Conservation (phyloP, 2,797 vertebrate genomes). For the Liparis tanakae region DNA sequence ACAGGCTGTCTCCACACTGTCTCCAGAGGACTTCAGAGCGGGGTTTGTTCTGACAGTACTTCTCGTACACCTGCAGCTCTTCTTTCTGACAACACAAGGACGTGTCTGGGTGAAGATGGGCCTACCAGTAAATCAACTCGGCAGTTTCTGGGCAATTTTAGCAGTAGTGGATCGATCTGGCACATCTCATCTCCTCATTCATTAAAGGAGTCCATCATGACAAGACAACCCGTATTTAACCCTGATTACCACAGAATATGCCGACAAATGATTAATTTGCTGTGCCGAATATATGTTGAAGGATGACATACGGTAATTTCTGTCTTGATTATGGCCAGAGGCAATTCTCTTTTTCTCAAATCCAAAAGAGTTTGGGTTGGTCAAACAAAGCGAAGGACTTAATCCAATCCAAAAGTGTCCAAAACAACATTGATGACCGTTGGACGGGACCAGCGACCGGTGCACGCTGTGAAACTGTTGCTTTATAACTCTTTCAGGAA, state of each 20-base stretch:
- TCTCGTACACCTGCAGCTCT: slow-evolving; percentile 96
- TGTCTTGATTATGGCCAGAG: neutral
- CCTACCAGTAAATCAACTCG: neutral
- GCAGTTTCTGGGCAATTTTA: neutral
- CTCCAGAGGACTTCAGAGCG: slow-evolving; percentile 94
- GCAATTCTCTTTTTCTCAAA: neutral
- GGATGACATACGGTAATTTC: neutral
- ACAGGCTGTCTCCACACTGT: slow-evolving; percentile 93
- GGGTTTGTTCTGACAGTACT: slow-evolving; percentile 96
- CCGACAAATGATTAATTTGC: neutral
- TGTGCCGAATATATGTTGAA: neutral
- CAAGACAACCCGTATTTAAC: neutral
- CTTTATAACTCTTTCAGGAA: too few species aligned
- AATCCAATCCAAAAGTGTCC: neutral
- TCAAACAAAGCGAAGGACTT: neutral
- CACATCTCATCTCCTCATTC: neutral
- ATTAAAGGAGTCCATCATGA: neutral
- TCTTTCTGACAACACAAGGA: slow-evolving; percentile 87
- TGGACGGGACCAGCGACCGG: too few species aligned
- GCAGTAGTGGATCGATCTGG: neutral
- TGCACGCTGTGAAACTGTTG: too few species aligned
- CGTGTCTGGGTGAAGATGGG: neutral
- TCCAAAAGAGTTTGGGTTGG: neutral
- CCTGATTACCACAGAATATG: neutral
- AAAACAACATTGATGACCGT: neutral